Evolutionary conservation across 2,888 invertebrate genomes (phyloP).

Genomic region (Amblyjoppa fuscipennis): DNA sequence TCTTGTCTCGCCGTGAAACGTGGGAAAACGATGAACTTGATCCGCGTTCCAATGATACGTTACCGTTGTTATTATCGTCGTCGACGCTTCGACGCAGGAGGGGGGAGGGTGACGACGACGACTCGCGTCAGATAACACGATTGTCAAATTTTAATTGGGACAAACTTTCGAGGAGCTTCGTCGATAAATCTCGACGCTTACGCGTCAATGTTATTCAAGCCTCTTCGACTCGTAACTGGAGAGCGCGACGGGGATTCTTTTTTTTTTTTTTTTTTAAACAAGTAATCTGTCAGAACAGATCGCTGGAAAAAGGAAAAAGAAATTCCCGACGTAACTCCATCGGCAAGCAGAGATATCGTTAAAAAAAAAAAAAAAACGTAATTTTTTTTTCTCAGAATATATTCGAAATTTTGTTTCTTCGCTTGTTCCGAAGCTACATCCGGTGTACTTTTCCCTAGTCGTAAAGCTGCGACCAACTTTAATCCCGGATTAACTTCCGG

Average conservation of each 20-base stretch:
- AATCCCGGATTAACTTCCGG: too few species aligned
- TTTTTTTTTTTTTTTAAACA: too few species aligned
- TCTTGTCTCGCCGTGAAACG: conserved; percentile 60
- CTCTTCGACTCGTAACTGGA: not conserved
- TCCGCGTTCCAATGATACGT: conserved; percentile 51
- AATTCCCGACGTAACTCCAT: not conserved
- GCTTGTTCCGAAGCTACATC: too few species aligned
- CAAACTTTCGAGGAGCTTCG: not conserved
- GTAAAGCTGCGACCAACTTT: too few species aligned
- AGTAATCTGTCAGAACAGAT: not conserved
- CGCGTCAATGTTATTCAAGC: not conserved
- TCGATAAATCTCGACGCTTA: not conserved
- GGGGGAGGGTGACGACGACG: too few species aligned
- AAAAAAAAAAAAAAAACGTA: too few species aligned
- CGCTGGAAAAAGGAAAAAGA: not conserved
- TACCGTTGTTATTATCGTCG: conserved; percentile 18
- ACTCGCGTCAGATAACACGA: not conserved
- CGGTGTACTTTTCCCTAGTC: too few species aligned
- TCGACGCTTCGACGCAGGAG: not conserved
- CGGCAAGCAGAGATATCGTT: not conserved
- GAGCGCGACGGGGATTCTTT: too few species aligned
- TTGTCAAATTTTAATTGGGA: not conserved
- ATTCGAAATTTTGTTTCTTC: too few species aligned
- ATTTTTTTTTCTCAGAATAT: not conserved
- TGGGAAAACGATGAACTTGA: conserved; percentile 68